Evolutionary conservation across 2,113 vertebrate species (phyloP).

Genomic region (Zingel zingel): DNA sequence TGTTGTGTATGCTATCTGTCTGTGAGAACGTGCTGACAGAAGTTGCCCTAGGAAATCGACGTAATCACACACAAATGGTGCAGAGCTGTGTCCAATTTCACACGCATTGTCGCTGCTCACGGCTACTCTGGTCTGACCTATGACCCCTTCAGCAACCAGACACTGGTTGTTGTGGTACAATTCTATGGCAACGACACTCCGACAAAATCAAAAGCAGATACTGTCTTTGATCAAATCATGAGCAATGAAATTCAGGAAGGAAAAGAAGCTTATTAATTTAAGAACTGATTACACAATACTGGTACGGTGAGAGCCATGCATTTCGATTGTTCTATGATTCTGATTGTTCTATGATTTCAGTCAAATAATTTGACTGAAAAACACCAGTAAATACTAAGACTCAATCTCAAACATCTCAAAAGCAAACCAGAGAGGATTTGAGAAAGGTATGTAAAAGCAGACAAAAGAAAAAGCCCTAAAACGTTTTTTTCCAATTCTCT

Average conservation of each 20-base stretch:
- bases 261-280: constrained; percentile 10
- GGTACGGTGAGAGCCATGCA: not conserved
- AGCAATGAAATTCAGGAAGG: constrained; percentile 22
- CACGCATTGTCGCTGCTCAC: constrained; percentile 60
- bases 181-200: constrained; percentile 46
- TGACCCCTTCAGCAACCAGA: constrained; percentile 73
- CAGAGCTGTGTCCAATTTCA: constrained; percentile 76
- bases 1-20: constrained; percentile 22
- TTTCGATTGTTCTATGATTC: not conserved
- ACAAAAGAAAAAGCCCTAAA: not conserved
- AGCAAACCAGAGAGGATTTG: not conserved
- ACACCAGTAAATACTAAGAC: not conserved
- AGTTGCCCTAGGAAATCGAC: constrained; percentile 71
- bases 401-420: not conserved
- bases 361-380: not conserved
- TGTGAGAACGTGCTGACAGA: constrained; percentile 65
- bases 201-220: constrained; percentile 70
- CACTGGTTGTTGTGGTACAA: constrained; percentile 46
- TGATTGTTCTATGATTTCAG: too few species aligned
- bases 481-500: not conserved
- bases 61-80: constrained; percentile 78
- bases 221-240: constrained; percentile 51
- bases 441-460: not conserved
- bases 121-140: constrained; percentile 69
- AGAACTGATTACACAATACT: not conserved